Conservation (phyloP, 2,113 vertebrate genomes). For the Callipepla squamata region DNA sequence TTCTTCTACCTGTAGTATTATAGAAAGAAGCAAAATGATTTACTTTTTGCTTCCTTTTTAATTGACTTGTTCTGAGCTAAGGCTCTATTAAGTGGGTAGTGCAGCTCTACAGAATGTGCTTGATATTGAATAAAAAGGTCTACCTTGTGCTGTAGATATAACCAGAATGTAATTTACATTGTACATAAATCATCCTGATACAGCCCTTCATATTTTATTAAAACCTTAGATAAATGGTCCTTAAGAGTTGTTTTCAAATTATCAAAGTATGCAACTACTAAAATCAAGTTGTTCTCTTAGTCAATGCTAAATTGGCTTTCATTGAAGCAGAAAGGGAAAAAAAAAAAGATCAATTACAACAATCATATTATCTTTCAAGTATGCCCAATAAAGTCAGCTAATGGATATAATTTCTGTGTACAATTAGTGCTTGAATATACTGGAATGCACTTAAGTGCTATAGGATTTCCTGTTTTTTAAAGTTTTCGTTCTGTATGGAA, state of each 20-base stretch:
- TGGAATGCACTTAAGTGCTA: background rate
- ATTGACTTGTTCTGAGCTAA: background rate
- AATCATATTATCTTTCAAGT: conserved; percentile 24
- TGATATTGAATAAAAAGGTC: background rate
- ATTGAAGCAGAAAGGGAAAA: background rate
- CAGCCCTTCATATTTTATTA: conserved; percentile 29
- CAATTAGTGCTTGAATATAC: conserved; percentile 12
- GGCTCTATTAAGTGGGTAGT: background rate
- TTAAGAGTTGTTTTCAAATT: conserved; percentile 11
- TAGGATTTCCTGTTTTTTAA: background rate
- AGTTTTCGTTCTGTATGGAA: background rate
- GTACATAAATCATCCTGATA: conserved; percentile 1
- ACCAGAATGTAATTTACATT: background rate
- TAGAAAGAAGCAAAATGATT: background rate
- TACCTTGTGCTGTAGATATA: background rate
- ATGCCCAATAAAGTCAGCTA: conserved; percentile 24
- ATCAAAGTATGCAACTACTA: background rate
- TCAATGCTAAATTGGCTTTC: background rate
- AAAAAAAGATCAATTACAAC: background rate
- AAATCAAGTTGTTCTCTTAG: conserved; percentile 1
- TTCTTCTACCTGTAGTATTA: background rate
- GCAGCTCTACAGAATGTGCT: background rate
- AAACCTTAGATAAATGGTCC: conserved; percentile 8
- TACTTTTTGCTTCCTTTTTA: background rate
- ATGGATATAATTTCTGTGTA: conserved; percentile 31